Evolutionary conservation across 1,140 invertebrate genomes (phyloP).

Genomic region (Babylonia areolata): DNA sequence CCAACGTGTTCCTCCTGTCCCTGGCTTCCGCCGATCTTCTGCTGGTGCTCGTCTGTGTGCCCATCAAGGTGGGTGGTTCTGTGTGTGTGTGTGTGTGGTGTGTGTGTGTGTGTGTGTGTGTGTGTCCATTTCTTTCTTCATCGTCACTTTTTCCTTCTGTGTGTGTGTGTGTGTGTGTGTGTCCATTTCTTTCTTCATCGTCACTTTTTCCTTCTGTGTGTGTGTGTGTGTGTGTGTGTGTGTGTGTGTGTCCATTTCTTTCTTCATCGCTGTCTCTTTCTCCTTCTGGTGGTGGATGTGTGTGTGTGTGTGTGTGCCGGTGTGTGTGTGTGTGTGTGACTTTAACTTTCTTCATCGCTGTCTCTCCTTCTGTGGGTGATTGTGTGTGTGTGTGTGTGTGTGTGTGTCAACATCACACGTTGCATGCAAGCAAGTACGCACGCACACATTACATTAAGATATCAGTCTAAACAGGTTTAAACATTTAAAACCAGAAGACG

Average conservation of each 20-base stretch:
- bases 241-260: no score
- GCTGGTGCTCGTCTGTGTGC: slow-evolving; percentile 76
- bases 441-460: no score
- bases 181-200: no score
- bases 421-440: no score
- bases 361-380: no score
- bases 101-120: not conserved
- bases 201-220: not conserved
- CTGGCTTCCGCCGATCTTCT: slow-evolving; percentile 84
- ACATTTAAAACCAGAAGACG: no score
- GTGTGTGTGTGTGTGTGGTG: not conserved
- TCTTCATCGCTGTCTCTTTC: no score
- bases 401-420: no score
- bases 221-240: not conserved
- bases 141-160: no score
- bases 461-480: no score
- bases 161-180: not conserved
- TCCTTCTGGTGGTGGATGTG: not conserved
- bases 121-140: not conserved
- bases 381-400: not conserved
- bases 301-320: not conserved
- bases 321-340: not conserved
- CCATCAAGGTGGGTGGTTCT: not conserved
- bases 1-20: slow-evolving; percentile 84
- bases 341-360: no score